These are phyloP conservation scores for Sebastes melanostomus DNA, from an alignment of 2,797 vertebrate genomes.

Conservation along the genomic window DNA sequence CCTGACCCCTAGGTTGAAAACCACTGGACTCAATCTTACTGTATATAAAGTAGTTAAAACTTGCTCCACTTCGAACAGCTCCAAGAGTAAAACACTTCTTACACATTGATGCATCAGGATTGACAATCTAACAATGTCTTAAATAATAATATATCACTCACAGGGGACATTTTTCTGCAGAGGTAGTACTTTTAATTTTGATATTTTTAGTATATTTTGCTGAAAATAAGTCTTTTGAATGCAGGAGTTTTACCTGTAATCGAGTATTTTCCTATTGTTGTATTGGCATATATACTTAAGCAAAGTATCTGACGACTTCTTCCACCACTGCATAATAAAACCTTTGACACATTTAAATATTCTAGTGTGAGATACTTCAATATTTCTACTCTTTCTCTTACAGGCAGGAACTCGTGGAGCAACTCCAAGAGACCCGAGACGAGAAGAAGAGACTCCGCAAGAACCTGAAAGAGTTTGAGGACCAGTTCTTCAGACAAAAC, in stretches of 20 bases:
- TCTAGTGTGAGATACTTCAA: neutral
- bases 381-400: neutral
- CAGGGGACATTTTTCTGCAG: neutral
- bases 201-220: neutral
- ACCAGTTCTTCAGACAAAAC: constrained; percentile 95
- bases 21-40: neutral
- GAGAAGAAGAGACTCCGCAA: constrained; percentile 96
- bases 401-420: constrained; percentile 94
- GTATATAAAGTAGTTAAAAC: neutral
- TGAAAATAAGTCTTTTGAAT: neutral
- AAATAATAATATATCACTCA: neutral
- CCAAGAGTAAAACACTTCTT: neutral
- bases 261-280: neutral
- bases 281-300: neutral
- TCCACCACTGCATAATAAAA: neutral
- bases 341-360: neutral
- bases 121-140: neutral
- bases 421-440: constrained; percentile 95
- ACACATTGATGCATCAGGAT: neutral
- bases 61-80: neutral
- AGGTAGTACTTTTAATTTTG: neutral
- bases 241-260: neutral
- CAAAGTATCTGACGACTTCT: neutral
- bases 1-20: neutral
- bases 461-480: constrained; percentile 96